These are phyloP conservation scores for Belgica antarctica DNA, from an alignment of 2,888 invertebrate species.

Conservation along the genomic window DNA sequence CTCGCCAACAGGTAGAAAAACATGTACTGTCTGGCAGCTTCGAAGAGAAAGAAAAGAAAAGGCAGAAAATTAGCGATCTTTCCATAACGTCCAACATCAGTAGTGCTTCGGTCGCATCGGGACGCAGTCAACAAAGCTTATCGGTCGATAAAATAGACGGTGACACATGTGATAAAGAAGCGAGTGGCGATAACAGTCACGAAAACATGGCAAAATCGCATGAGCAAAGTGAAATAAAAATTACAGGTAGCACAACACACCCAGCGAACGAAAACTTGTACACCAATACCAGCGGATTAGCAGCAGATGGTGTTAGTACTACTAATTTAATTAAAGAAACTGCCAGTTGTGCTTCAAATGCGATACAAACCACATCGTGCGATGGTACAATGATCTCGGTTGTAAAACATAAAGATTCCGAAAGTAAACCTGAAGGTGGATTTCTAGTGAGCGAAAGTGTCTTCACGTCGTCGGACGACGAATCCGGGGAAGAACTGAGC, in stretches of 20 bases:
- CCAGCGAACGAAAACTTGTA: slow-evolving; percentile 41
- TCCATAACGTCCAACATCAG: slow-evolving; percentile 36
- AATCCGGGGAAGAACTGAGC: slow-evolving; percentile 46
- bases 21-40: not conserved
- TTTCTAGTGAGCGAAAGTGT: slow-evolving; percentile 59
- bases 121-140: slow-evolving; percentile 21
- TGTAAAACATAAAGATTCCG: slow-evolving; percentile 46
- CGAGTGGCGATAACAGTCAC: slow-evolving; percentile 20
- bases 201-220: not conserved
- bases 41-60: slow-evolving; percentile 33
- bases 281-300: slow-evolving; percentile 11
- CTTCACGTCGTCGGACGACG: slow-evolving; percentile 57
- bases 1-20: slow-evolving; percentile 4
- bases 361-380: slow-evolving; percentile 37
- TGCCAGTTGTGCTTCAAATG: slow-evolving; percentile 40
- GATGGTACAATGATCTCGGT: slow-evolving; percentile 48
- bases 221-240: slow-evolving; percentile 27
- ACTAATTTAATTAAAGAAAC: slow-evolving; percentile 43
- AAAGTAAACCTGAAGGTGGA: slow-evolving; percentile 47
- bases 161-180: slow-evolving; percentile 25
- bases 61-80: slow-evolving; percentile 40
- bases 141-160: not conserved
- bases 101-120: slow-evolving; percentile 20
- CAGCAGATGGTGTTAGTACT: slow-evolving; percentile 28
- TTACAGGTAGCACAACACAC: slow-evolving; percentile 28